phyloP scores from a whole-genome alignment of 53 echinoderm and acorn worm genomes.

The Glandiceps talaboti region DNA sequence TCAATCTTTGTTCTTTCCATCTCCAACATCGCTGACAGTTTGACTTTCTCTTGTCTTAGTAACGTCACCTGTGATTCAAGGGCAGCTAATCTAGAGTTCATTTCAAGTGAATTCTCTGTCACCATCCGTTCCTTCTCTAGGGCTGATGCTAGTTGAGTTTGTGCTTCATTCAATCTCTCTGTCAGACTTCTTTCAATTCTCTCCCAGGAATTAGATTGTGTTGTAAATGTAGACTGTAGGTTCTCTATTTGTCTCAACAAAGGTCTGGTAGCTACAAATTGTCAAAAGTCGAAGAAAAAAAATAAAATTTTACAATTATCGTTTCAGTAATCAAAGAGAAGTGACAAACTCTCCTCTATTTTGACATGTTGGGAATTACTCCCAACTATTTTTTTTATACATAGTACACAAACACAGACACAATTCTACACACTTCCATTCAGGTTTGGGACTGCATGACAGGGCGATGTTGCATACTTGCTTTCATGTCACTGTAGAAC shows the following conservation, averaged over 20 bases:
- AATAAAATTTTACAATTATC: no score
- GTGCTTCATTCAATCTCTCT: conserved; percentile 70
- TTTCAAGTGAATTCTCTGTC: conserved; percentile 58
- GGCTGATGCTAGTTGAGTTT: conserved; percentile 54
- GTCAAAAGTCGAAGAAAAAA: no score
- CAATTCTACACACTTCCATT: no score
- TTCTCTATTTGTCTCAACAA: conserved; percentile 90
- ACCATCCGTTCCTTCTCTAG: conserved; percentile 74
- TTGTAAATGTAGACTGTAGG: conserved; percentile 89
- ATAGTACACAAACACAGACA: no score
- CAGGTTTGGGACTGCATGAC: no score
- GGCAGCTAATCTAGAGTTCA: conserved; percentile 67
- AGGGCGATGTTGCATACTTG: no score
- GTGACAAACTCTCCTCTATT: no score
- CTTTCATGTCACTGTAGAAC: no score
- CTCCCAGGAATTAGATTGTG: conserved; percentile 84
- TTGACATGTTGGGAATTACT: no score
- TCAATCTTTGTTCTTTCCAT: conserved; percentile 64
- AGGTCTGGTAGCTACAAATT: conserved; percentile 90
- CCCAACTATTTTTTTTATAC: no score
- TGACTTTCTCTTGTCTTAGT: conserved; percentile 77
- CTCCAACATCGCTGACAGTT: conserved; percentile 50
- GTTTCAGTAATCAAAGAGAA: no score
- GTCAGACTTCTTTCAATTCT: conserved; percentile 82
- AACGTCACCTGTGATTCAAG: conserved; percentile 88